phyloP scores from a whole-genome alignment of 2,888 invertebrate species.

The Zaprionus lineosus region DNA sequence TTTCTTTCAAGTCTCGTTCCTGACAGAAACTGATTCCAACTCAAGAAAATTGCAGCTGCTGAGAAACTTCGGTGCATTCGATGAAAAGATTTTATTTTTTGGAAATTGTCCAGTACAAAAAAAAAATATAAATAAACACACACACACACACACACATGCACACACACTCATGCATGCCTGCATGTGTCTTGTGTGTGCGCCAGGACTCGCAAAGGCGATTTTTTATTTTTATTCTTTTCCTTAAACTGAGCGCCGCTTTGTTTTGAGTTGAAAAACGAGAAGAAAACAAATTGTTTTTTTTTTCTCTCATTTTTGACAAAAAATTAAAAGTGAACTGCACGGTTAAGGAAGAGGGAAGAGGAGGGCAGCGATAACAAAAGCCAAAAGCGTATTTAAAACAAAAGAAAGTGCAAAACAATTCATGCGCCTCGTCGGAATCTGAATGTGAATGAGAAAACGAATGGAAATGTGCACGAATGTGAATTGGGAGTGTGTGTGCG shows the following conservation, averaged over 20 bases:
- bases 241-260: constrained; percentile 47
- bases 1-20: no score
- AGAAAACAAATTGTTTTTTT: not conserved
- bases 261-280: no score
- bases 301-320: constrained; percentile 41
- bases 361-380: constrained; percentile 48
- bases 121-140: no score
- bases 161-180: not conserved
- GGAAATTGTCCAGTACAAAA: constrained; percentile 19
- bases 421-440: constrained; percentile 57
- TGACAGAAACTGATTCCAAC: no score
- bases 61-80: constrained; percentile 1
- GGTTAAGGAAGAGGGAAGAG: not conserved
- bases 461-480: constrained; percentile 9
- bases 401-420: constrained; percentile 78
- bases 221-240: constrained; percentile 10
- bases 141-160: constrained; percentile 15
- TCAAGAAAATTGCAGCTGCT: constrained; percentile 21
- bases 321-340: constrained; percentile 31
- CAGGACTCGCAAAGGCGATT: constrained; percentile 14
- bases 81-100: constrained; percentile 25
- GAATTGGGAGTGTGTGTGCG: constrained; percentile 1
- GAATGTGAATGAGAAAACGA: constrained; percentile 23
- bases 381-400: constrained; percentile 71
- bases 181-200: constrained; percentile 4